Conservation (phyloP, 2,797 vertebrate species). For the Gymnocypris eckloni region DNA sequence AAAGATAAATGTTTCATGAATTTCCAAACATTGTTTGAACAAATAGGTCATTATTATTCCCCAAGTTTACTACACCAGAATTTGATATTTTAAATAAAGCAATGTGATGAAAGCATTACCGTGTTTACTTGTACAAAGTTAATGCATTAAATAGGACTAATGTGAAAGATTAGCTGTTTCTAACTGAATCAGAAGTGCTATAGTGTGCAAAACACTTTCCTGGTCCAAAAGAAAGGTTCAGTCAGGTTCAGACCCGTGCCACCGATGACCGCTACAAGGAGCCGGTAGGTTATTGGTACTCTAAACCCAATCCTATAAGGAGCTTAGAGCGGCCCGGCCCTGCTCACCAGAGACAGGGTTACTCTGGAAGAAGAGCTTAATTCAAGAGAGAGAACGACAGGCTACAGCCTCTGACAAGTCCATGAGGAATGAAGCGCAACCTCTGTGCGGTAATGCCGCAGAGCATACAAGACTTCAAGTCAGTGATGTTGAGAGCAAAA, state of each 20-base stretch:
- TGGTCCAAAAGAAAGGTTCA: not conserved
- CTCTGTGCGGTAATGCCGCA: not conserved
- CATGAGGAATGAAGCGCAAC: conserved; percentile 32
- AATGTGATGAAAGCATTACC: not conserved
- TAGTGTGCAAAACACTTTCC: not conserved
- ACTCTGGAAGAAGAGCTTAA: conserved; percentile 30
- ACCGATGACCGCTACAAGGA: conserved; percentile 58
- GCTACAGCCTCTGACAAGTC: conserved; percentile 15
- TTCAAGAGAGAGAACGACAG: conserved; percentile 11
- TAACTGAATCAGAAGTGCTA: not conserved
- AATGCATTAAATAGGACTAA: not conserved
- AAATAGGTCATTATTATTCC: not conserved
- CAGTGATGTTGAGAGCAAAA: not conserved
- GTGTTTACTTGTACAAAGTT: not conserved
- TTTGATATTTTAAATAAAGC: not conserved
- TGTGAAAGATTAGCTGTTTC: not conserved
- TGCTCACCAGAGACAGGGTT: conserved; percentile 25
- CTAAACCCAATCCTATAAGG: conserved; percentile 68
- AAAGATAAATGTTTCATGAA: not conserved
- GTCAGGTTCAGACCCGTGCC: conserved; percentile 55
- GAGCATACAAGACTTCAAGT: conserved; percentile 1
- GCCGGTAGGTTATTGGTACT: conserved; percentile 56
- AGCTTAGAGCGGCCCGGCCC: conserved; percentile 65
- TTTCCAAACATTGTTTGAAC: not conserved
- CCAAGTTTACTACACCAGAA: not conserved